Conservation (phyloP, 2,113 vertebrate species). For the Egretta garzetta region DNA sequence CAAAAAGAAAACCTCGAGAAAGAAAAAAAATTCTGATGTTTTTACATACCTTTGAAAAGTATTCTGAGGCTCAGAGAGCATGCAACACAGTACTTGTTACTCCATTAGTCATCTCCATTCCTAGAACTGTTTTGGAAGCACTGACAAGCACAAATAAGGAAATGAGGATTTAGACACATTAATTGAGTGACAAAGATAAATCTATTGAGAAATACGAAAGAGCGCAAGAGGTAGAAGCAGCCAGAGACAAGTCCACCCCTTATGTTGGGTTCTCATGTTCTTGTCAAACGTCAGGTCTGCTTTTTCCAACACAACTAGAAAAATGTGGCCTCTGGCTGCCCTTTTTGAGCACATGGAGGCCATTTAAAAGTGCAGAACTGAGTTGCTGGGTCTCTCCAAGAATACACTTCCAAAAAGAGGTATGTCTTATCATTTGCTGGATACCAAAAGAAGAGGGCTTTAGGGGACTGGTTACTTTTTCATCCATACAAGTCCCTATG, state of each 20-base stretch:
- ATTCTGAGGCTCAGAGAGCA: background rate
- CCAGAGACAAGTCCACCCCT: background rate
- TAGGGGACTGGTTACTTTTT: background rate
- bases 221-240: background rate
- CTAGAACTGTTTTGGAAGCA: background rate
- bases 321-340: slow-evolving; percentile 45
- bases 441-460: background rate
- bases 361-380: background rate
- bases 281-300: background rate
- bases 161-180: background rate
- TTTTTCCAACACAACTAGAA: background rate
- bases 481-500: background rate
- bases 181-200: background rate
- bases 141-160: background rate
- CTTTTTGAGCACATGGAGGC: slow-evolving; percentile 12
- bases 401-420: background rate
- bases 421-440: background rate
- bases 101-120: background rate
- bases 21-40: background rate
- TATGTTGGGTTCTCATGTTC: background rate
- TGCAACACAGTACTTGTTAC: background rate
- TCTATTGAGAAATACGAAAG: background rate
- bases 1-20: background rate
- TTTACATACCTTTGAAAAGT: background rate
- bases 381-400: background rate